A percentile compares a stretch with the other conserved stretches of the same genome.
These are phyloP conservation scores for Priocnemis perturbator DNA, from an alignment of 2,888 invertebrate species.

Conservation along the genomic window DNA sequence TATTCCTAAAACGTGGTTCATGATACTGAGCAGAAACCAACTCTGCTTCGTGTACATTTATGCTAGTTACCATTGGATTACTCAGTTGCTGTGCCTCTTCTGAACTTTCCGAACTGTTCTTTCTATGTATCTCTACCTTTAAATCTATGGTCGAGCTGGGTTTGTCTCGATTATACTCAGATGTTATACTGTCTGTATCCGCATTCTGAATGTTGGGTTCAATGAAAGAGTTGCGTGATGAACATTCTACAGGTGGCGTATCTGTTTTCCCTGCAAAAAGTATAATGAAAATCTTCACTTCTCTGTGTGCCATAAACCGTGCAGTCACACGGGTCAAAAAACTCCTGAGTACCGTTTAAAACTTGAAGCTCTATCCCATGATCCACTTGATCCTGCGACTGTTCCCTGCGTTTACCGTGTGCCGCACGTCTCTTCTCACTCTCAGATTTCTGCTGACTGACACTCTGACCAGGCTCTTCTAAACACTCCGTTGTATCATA, in stretches of 20 bases:
- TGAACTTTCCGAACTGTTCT: constrained; percentile 92
- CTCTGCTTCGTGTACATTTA: constrained; percentile 66
- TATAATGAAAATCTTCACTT: neutral
- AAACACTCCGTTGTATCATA: constrained; percentile 96
- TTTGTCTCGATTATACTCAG: constrained; percentile 72
- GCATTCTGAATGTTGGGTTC: constrained; percentile 72
- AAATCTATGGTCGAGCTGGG: constrained; percentile 81
- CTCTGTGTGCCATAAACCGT: neutral
- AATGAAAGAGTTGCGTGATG: constrained; percentile 77
- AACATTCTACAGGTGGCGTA: constrained; percentile 77
- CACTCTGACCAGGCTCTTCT: constrained; percentile 78
- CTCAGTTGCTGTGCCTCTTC: constrained; percentile 79
- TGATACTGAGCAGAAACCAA: constrained; percentile 56
- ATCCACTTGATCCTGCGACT: constrained; percentile 71
- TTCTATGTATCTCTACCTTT: constrained; percentile 94
- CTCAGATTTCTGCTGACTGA: constrained; percentile 76
- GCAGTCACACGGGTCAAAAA: neutral
- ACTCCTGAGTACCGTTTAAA: constrained; percentile 62
- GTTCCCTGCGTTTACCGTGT: constrained; percentile 71
- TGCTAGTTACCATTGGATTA: constrained; percentile 63
- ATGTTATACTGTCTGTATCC: constrained; percentile 74
- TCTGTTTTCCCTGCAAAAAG: constrained; percentile 67
- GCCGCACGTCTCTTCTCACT: constrained; percentile 74
- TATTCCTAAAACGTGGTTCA: constrained; percentile 58
- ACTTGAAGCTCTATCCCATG: constrained; percentile 72